A percentile compares a stretch with the other conserved stretches of the same genome.
phyloP scores from a whole-genome alignment of 2,888 invertebrate genomes.

The Lymantria dispar region DNA sequence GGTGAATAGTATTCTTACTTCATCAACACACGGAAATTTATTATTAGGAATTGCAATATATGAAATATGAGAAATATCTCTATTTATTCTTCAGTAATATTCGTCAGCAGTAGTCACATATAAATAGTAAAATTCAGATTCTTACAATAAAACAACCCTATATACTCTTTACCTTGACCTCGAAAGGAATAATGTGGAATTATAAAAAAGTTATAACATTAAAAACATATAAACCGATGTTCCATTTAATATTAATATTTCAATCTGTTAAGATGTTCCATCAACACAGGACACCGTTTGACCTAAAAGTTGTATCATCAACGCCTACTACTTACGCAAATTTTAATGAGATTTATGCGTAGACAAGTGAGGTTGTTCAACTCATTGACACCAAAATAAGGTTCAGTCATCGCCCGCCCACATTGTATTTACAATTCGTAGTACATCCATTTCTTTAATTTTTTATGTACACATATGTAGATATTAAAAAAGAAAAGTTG shows the following conservation, averaged over 20 bases:
- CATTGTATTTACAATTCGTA: slow-evolving; percentile 68
- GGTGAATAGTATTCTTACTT: too few relatives aligned
- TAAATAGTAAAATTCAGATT: too few relatives aligned
- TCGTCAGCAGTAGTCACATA: too few relatives aligned
- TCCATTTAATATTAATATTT: not conserved
- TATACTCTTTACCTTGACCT: not conserved
- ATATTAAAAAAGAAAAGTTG: too few relatives aligned
- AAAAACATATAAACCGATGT: not conserved
- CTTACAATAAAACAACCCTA: too few relatives aligned
- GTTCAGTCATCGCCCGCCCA: slow-evolving; percentile 69
- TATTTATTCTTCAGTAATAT: too few relatives aligned
- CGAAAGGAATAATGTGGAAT: not conserved
- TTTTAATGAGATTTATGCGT: slow-evolving; percentile 7
- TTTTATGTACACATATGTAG: too few relatives aligned
- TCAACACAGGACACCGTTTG: slow-evolving; percentile 2
- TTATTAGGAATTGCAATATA: too few relatives aligned
- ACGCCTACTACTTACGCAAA: slow-evolving; percentile 7
- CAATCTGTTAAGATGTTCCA: not conserved
- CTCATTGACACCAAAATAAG: slow-evolving; percentile 72
- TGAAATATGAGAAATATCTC: too few relatives aligned
- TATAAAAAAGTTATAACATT: not conserved
- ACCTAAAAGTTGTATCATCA: slow-evolving; percentile 5
- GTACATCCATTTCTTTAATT: slow-evolving; percentile 9
- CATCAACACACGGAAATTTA: too few relatives aligned
- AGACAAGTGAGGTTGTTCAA: slow-evolving; percentile 53